Conservation (phyloP, 2,113 vertebrate genomes). For the Datnioides undecimradiatus region DNA sequence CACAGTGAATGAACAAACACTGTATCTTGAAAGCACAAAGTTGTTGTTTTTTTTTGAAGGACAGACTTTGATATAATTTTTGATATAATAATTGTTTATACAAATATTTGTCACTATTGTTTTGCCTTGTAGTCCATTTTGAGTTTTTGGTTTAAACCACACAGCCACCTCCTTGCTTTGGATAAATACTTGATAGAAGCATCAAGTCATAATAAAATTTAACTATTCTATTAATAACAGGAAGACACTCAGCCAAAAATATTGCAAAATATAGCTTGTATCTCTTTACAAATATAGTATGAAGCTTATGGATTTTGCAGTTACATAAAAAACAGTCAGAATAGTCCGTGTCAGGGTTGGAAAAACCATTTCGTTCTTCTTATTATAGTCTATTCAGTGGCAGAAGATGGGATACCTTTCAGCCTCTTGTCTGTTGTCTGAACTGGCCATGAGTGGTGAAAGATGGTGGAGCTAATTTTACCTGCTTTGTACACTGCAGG, state of each 20-base stretch:
- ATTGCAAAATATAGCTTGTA: not conserved
- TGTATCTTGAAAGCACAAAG: not conserved
- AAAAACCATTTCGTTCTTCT: not conserved
- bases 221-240: not conserved
- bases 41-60: not conserved
- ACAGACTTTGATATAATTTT: constrained; percentile 7
- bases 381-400: constrained; percentile 5
- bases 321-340: constrained; percentile 36
- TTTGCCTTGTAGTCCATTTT: not conserved
- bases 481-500: not conserved
- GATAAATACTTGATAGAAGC: not conserved
- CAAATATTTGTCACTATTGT: not conserved
- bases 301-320: constrained; percentile 31
- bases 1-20: not conserved
- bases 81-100: not conserved
- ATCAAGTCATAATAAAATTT: not conserved
- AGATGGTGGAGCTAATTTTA: not conserved
- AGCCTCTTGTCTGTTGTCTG: not conserved
- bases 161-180: not conserved
- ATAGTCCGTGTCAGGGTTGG: too few species aligned
- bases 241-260: not conserved
- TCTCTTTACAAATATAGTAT: not conserved
- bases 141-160: not conserved
- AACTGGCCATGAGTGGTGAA: not conserved
- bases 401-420: constrained; percentile 2